phyloP scores from a whole-genome alignment of 2,113 vertebrate species.

The Dromaius novaehollandiae region DNA sequence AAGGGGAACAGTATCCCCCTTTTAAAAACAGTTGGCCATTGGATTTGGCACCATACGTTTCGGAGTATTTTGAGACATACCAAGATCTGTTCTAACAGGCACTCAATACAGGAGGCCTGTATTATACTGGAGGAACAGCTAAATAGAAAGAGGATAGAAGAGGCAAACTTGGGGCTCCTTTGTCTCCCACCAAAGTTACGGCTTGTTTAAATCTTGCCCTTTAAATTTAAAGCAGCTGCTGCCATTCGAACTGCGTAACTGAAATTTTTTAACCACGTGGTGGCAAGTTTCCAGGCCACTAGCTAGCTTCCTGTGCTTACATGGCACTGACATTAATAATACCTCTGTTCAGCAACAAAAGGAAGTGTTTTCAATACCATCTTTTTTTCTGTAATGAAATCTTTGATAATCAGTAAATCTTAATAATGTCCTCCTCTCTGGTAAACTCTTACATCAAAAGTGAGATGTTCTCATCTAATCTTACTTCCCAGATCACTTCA shows the following conservation, averaged over 20 bases:
- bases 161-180: neutral
- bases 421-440: neutral
- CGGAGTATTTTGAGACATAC: neutral
- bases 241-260: constrained; percentile 19
- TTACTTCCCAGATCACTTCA: neutral
- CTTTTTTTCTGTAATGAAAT: constrained; percentile 19
- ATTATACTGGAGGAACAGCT: neutral
- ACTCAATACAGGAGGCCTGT: neutral
- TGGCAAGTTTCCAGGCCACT: constrained; percentile 57
- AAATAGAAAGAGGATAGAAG: neutral
- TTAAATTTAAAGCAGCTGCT: constrained; percentile 67
- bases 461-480: neutral
- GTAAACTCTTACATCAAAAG: neutral
- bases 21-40: constrained; percentile 42
- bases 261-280: constrained; percentile 38
- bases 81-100: neutral
- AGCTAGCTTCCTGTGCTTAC: constrained; percentile 20
- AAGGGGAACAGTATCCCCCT: constrained; percentile 6
- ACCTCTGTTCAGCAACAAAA: constrained; percentile 38
- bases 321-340: constrained; percentile 26
- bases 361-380: constrained; percentile 14
- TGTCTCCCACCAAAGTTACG: constrained; percentile 8
- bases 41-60: neutral
- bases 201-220: constrained; percentile 46
- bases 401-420: constrained; percentile 47